These are phyloP conservation scores for Cheilosia vernalis DNA, from an alignment of 2,888 invertebrate genomes.

Conservation along the genomic window DNA sequence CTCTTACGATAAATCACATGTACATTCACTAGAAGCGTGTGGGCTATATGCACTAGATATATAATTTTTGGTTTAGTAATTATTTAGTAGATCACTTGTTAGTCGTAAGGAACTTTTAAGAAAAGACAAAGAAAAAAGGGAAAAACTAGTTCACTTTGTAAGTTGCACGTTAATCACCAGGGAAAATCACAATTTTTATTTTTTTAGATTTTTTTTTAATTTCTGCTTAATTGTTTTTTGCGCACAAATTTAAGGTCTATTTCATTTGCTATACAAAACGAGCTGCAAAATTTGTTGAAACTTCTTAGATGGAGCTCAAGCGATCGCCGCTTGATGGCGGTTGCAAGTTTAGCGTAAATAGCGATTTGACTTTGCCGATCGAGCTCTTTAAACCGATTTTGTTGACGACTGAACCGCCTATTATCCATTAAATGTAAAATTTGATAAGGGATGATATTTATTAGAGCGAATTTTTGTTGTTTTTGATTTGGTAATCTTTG, in stretches of 20 bases:
- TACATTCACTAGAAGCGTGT: slow-evolving; percentile 6
- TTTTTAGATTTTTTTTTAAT: not conserved
- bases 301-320: slow-evolving; percentile 14
- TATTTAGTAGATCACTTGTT: slow-evolving; percentile 31
- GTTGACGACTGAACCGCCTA: slow-evolving; percentile 34
- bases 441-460: slow-evolving; percentile 50
- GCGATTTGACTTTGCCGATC: slow-evolving; percentile 40
- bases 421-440: slow-evolving; percentile 63
- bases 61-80: slow-evolving; percentile 14
- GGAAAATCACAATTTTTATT: slow-evolving; percentile 5
- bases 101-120: slow-evolving; percentile 49
- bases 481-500: slow-evolving; percentile 1
- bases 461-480: slow-evolving; percentile 12
- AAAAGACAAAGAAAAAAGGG: no score
- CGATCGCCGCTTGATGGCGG: slow-evolving; percentile 35
- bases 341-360: slow-evolving; percentile 50
- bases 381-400: slow-evolving; percentile 65
- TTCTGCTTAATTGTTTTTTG: slow-evolving; percentile 23
- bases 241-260: slow-evolving; percentile 49
- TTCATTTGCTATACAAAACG: slow-evolving; percentile 38
- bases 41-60: not conserved
- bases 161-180: no score
- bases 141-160: no score
- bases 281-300: not conserved
- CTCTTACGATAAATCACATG: slow-evolving; percentile 52